Evolutionary conservation across 1,140 invertebrate genomes (phyloP), one percentile per base, ranked within the genome.

Genomic region (Cotesia vestalis): DNA sequence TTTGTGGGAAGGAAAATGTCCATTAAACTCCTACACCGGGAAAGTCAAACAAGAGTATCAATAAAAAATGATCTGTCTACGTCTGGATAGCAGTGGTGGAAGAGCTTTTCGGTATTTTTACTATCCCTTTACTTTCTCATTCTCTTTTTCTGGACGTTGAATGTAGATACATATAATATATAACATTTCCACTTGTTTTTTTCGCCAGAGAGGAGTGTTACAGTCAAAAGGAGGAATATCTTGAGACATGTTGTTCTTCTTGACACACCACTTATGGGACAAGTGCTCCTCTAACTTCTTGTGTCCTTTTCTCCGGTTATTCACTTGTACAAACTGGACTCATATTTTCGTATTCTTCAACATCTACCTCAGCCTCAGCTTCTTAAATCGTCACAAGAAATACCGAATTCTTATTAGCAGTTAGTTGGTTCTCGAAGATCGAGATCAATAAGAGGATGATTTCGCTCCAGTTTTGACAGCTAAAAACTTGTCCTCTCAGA

Each of bases 1-100:
- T 72, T 72, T 72, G 64, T 57, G 63, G 63, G 17, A 67, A 66
- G 57, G 64, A 72, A 72, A 72, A 66, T 34, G 62, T 72, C 71
- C 71, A 72, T 72, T 72, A 72, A 72, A 72, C 62, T 72, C 67
- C 27, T 27, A 27, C 27, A 27, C 55, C 71, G 40, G 34, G 6
- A 20, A 67, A 64, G 71, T 72, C 71, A 72, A 67, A 72, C 63
- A 72, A 61, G 53, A 72, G 38, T 35, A 61, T 67, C 64, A 72
- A 72, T 72, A 72, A 72, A 67, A 72, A 72, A 72, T 69, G 57
- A 61, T 61, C 55, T 62, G 40, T 64, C 63, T 55, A 38, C 27
- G 14, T 17, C 63, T 55, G 55, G 46, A 8, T 17, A 8, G 17
- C 12, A 35, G 20, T 46, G 40, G 6, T 46, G 40, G 6, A 46